Evolutionary conservation across 2,888 invertebrate species (phyloP).

Genomic region (Tenthredo amoena): DNA sequence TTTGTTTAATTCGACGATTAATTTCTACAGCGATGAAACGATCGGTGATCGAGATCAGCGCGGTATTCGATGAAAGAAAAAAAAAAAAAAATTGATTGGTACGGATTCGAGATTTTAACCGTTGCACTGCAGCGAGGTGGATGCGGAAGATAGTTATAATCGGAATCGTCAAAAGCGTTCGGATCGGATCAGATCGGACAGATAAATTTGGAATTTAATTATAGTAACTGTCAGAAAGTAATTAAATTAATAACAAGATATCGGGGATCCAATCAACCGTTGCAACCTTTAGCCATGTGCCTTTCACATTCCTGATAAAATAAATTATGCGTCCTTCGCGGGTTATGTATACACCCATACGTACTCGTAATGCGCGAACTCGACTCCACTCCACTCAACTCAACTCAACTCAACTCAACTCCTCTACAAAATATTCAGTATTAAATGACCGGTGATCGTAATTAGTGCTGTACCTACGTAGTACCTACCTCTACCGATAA

Average conservation of each 20-base stretch:
- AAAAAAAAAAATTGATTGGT: not conserved
- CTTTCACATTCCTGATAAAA: slow-evolving; percentile 65
- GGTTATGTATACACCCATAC: slow-evolving; percentile 9
- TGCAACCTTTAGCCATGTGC: slow-evolving; percentile 69
- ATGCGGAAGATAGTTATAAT: not conserved
- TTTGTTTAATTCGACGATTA: not conserved
- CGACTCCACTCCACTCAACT: not conserved
- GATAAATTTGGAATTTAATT: slow-evolving; percentile 78
- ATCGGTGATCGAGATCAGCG: not conserved
- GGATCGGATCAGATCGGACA: slow-evolving; percentile 68
- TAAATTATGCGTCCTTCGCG: slow-evolving; percentile 51
- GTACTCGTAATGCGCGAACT: not conserved
- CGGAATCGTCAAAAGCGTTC: slow-evolving; percentile 39
- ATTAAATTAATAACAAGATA: slow-evolving; percentile 78
- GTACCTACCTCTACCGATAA: not conserved
- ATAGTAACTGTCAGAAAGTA: slow-evolving; percentile 76
- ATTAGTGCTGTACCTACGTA: not conserved
- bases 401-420: not conserved
- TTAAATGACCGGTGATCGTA: too few species aligned
- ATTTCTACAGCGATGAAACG: not conserved
- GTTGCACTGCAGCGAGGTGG: not conserved
- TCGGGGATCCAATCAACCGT: slow-evolving; percentile 69
- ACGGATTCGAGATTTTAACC: not conserved
- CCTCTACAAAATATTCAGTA: not conserved
- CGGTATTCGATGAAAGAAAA: not conserved